Base-by-base conservation (phyloP, 2,797 vertebrate species). In the Percopsis omiscomaycus region DNA sequence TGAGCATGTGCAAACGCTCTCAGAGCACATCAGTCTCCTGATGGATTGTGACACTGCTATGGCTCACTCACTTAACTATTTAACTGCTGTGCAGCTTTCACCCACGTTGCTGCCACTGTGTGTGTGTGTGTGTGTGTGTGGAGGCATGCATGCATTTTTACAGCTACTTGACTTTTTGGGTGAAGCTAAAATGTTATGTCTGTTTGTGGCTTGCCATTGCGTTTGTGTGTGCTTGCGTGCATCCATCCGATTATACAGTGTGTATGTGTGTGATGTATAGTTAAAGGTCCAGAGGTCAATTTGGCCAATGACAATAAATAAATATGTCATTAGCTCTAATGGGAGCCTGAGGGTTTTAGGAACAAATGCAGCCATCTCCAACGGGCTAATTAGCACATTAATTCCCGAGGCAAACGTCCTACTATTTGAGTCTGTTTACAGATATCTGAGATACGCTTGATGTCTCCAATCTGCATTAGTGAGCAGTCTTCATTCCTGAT, bases 1-100 rank as follows among this genome's bases (percentile, higher is more conserved):
- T 37, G 67, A 72, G 50, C 62, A 67, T 64, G 68, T 68, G 64
- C 73, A 79, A 86, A 81, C 73, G 80, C 78, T 72, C 74, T 80
- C 52, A 51, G 62, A 62, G 61, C 66, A 42, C 37, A 42, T 42
- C 46, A 71, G 75, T 68, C 61, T 8, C 29, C 13, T 65, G 63
- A 56, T 44, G 66, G 57, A 64, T 74, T 28, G 15, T 63, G 72
- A 66, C 72, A 59, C 66, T 74, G 65, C 29, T 12, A 2, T 52
- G 71, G 54, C 61, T 66, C 37, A 61, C n/a, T 51, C 22, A 15
- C 49, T 78, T 75, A 72, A 51, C 57, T 55, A 69, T 77, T 78
- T 27, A 59, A 52, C 9, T 66, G 54, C 70, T 62, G 61, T 82
- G 73, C 62, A 64, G 51, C 64, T 9, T 69, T 62, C 60, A 59